A percentile compares a stretch with the other conserved stretches of the same genome.
These are phyloP conservation scores for Sceloporus undulatus DNA, from an alignment of 2,113 vertebrate species.

Conservation along the genomic window DNA sequence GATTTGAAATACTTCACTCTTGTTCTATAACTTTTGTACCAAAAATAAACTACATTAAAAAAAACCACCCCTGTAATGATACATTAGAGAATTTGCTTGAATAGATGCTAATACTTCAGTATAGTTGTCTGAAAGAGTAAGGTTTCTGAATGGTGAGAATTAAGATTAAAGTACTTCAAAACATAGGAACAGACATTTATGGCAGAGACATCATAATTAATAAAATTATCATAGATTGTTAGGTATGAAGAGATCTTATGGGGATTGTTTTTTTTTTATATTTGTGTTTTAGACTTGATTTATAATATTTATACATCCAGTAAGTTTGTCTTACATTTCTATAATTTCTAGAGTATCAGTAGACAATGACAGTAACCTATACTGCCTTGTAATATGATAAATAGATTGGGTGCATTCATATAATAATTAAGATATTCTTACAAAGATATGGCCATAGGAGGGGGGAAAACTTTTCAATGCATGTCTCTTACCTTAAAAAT, in stretches of 20 bases:
- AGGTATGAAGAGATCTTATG: slow-evolving; percentile 29
- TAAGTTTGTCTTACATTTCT: slow-evolving; percentile 65
- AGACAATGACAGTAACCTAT: slow-evolving; percentile 60
- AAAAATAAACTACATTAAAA: slow-evolving; percentile 42
- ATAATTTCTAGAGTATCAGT: slow-evolving; percentile 62
- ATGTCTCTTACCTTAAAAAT: slow-evolving; percentile 64
- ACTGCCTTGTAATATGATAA: slow-evolving; percentile 72
- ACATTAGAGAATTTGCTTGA: background rate
- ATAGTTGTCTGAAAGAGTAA: slow-evolving; percentile 27
- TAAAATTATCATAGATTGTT: slow-evolving; percentile 22
- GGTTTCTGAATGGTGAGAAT: slow-evolving; percentile 23
- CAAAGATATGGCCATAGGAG: slow-evolving; percentile 56
- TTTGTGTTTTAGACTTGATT: slow-evolving; percentile 57
- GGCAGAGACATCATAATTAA: slow-evolving; percentile 40
- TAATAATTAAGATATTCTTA: slow-evolving; percentile 60
- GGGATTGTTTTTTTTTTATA: slow-evolving; percentile 38
- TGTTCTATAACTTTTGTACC: slow-evolving; percentile 39
- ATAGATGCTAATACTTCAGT: slow-evolving; percentile 23
- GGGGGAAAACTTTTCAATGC: slow-evolving; percentile 60
- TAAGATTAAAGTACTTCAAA: background rate
- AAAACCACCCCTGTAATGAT: slow-evolving; percentile 11
- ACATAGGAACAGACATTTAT: background rate
- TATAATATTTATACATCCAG: slow-evolving; percentile 49
- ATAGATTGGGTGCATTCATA: slow-evolving; percentile 64
- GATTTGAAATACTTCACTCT: background rate